Percentiles rank a stretch among this genome's conserved stretches.
Evolutionary conservation across 2,888 invertebrate species (phyloP).

Genomic region (Petrophora chlorosata): DNA sequence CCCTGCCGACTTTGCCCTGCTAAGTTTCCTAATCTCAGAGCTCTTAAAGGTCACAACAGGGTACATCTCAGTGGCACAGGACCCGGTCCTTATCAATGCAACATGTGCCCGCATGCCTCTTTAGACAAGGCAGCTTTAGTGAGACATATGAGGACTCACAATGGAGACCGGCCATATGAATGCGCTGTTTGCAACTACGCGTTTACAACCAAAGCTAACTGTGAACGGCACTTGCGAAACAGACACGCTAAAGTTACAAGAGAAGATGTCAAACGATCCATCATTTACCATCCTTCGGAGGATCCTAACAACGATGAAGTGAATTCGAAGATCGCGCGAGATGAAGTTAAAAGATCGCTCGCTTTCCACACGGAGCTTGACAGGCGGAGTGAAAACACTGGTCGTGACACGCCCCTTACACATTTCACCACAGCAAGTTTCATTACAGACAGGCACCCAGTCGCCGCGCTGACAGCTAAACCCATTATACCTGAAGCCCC

Average conservation of each 20-base stretch:
- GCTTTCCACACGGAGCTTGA: constrained; percentile 81
- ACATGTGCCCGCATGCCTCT: constrained; percentile 95
- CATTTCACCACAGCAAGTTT: constrained; percentile 74
- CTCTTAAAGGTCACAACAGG: constrained; percentile 95
- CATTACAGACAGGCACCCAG: constrained; percentile 76
- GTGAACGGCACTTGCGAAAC: constrained; percentile 96
- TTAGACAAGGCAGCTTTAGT: constrained; percentile 96
- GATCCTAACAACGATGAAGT: constrained; percentile 91
- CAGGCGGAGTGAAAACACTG: constrained; percentile 67
- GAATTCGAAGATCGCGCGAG: constrained; percentile 79
- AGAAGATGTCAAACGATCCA: constrained; percentile 94
- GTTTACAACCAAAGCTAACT: constrained; percentile 98
- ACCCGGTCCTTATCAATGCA: constrained; percentile 94
- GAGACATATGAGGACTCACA: constrained; percentile 96
- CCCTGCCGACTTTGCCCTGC: constrained; percentile 95
- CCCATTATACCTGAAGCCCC: constrained; percentile 64
- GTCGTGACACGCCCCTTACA: constrained; percentile 70
- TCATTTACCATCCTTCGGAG: constrained; percentile 94
- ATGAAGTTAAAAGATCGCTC: constrained; percentile 82
- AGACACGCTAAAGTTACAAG: constrained; percentile 93
- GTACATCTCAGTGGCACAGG: constrained; percentile 91
- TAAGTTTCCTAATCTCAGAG: constrained; percentile 94
- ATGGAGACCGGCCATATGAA: constrained; percentile 97
- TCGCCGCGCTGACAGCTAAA: constrained; percentile 61
- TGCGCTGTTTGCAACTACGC: constrained; percentile 98